Evolutionary conservation across 1,140 invertebrate genomes (phyloP).

Genomic region (Colletes gigas): DNA sequence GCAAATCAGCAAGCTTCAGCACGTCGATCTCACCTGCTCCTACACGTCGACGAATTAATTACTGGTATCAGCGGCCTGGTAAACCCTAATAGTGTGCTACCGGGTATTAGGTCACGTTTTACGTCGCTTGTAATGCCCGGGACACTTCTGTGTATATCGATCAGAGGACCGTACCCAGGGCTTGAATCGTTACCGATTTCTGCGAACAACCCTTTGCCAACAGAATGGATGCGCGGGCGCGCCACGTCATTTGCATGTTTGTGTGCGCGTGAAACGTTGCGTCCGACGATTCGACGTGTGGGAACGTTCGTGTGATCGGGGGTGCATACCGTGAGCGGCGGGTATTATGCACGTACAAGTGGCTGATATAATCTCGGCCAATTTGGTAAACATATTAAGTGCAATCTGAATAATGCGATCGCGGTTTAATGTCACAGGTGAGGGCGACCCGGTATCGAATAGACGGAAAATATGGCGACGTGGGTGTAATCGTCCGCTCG

Average conservation of each 20-base stretch:
- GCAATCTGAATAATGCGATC: conserved; percentile 72
- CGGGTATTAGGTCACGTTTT: conserved; percentile 49
- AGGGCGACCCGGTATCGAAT: conserved; percentile 43
- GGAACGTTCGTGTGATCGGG: conserved; percentile 25
- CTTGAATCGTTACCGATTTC: conserved; percentile 53
- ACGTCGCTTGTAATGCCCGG: conserved; percentile 32
- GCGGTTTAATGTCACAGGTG: conserved; percentile 64
- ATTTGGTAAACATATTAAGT: conserved; percentile 75
- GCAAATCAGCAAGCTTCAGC: conserved; percentile 38
- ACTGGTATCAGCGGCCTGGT: conserved; percentile 45
- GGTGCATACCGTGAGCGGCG: conserved; percentile 35
- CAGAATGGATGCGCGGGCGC: background rate
- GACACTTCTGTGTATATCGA: conserved; percentile 43
- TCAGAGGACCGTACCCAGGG: conserved; percentile 17
- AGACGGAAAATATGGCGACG: conserved; percentile 49
- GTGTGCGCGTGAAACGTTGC: background rate
- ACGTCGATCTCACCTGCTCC: conserved; percentile 26
- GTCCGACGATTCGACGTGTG: conserved; percentile 18
- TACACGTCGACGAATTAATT: conserved; percentile 58
- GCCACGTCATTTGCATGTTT: background rate
- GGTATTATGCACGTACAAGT: conserved; percentile 67
- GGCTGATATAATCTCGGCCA: conserved; percentile 69
- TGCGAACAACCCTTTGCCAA: conserved; percentile 9
- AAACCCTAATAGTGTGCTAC: conserved; percentile 42
- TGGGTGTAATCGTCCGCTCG: conserved; percentile 21